phyloP scores from a whole-genome alignment of 2,797 vertebrate genomes.

The Gobionotothen gibberifrons region DNA sequence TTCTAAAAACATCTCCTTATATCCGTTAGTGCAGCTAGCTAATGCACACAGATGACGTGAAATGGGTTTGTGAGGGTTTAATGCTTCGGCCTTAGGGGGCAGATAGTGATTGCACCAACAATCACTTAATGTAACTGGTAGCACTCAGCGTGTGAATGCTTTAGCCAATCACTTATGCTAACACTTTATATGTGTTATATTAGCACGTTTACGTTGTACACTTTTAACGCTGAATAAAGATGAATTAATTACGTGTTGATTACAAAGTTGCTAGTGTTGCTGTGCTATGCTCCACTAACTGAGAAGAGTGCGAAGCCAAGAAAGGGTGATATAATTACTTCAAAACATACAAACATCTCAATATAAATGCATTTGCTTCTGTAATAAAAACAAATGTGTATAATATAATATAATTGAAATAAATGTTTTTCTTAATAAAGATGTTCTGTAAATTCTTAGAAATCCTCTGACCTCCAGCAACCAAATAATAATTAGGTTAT shows the following conservation, averaged over 20 bases:
- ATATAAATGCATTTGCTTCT: background rate
- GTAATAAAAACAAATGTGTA: background rate
- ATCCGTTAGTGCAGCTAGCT: no score
- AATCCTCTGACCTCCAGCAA: conserved; percentile 22
- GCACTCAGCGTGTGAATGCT: no score
- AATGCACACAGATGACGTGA: no score
- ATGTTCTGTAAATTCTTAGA: conserved; percentile 6
- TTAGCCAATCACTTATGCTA: background rate
- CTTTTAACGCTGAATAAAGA: background rate
- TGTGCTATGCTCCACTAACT: background rate
- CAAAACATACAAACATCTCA: background rate
- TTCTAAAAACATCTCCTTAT: no score
- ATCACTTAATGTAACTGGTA: no score
- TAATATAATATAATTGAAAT: conserved; percentile 9
- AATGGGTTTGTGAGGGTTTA: no score
- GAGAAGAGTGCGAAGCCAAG: background rate
- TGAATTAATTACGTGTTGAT: background rate
- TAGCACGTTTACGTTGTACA: background rate
- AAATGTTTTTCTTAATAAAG: conserved; percentile 25
- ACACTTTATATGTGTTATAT: background rate
- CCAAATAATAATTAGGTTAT: conserved; percentile 26
- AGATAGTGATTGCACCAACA: no score
- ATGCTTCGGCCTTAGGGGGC: no score
- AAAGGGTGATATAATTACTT: background rate
- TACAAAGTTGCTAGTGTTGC: background rate